Evolutionary conservation across 1,140 invertebrate species (phyloP).

Genomic region (Sycobia sp.): DNA sequence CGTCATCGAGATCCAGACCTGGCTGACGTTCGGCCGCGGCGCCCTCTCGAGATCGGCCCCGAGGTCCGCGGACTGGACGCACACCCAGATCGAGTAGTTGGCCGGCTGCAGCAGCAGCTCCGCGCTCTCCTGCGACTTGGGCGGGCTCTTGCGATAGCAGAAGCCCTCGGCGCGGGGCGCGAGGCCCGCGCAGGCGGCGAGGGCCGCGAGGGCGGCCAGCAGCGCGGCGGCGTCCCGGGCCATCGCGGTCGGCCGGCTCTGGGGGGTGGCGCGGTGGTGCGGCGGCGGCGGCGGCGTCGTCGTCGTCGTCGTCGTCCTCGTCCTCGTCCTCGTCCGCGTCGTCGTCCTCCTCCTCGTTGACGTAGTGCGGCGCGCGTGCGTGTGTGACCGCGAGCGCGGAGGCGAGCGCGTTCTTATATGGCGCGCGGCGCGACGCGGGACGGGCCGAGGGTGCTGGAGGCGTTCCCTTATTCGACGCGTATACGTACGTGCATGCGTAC

Average conservation of each 20-base stretch:
- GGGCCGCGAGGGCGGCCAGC: not conserved
- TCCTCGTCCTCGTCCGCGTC: too few species aligned
- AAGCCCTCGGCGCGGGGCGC: constrained; percentile 5
- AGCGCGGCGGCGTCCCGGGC: not conserved
- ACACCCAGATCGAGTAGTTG: constrained; percentile 28
- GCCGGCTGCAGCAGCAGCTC: not conserved
- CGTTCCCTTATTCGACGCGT: too few species aligned
- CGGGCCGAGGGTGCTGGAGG: too few species aligned
- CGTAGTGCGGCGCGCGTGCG: too few species aligned
- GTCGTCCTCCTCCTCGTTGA: too few species aligned
- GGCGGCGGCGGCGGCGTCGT: too few species aligned
- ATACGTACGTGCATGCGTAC: too few species aligned
- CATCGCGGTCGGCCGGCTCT: not conserved
- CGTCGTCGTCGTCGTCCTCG: too few species aligned
- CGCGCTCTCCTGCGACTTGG: constrained; percentile 7
- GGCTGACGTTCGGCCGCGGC: constrained; percentile 6
- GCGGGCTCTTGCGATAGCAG: constrained; percentile 27
- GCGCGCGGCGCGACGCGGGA: too few species aligned
- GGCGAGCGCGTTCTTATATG: too few species aligned
- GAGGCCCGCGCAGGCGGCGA: not conserved
- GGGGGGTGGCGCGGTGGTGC: constrained; percentile 1
- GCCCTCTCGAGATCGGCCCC: constrained; percentile 18
- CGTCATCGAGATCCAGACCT: constrained; percentile 27
- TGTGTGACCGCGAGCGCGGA: not conserved
- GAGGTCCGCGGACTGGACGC: constrained; percentile 15